Base-by-base conservation (phyloP, 2,797 vertebrate species). In the Helostoma temminkii region DNA sequence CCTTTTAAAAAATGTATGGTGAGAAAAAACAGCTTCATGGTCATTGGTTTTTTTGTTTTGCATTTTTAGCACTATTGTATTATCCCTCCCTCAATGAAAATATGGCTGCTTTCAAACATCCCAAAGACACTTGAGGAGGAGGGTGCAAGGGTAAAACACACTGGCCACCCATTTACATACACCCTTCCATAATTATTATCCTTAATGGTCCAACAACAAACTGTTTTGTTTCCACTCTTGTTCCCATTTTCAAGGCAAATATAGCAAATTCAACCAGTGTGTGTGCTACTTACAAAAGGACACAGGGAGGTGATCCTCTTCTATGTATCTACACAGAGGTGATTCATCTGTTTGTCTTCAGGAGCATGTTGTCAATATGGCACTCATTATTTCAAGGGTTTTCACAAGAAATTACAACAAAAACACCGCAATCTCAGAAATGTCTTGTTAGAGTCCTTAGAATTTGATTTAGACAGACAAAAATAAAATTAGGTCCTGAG, bases 401-500 rank as follows among this genome's bases (percentile, higher is more conserved):
- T 8, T n/a, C n/a, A n/a, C n/a, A n/a, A 60, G 8, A 43, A 41
- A 14, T 16, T 9, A 43, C 39, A 66, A 45, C 0, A 64, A 47
- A 47, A 41, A 64, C 78, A 83, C 81, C 66, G 71, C 32, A 45
- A 3, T n/a, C 46, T 42, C 18, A 8, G 53, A 46, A 50, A 47
- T 25, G 34, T 56, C 56, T 12, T 45, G 1, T 61, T 22, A 10
- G 10, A 3, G 11, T 6, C 30, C 21, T 26, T 30, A 28, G 0
- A 56, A 53, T 48, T 28, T 9, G 6, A 42, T 61, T 64, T 61
- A 39, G 22, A 70, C 1, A 36, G 4, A 74, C 5, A 68, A 5
- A 55, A 9, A 59, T 14, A 30, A 64, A 52, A 42, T 39, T 6
- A 50, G 42, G 67, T 86, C 85, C 82, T 85, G 84, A 87, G 83